Evolutionary conservation across 2,888 invertebrate genomes (phyloP).

Genomic region (Eubasilissa splendida): DNA sequence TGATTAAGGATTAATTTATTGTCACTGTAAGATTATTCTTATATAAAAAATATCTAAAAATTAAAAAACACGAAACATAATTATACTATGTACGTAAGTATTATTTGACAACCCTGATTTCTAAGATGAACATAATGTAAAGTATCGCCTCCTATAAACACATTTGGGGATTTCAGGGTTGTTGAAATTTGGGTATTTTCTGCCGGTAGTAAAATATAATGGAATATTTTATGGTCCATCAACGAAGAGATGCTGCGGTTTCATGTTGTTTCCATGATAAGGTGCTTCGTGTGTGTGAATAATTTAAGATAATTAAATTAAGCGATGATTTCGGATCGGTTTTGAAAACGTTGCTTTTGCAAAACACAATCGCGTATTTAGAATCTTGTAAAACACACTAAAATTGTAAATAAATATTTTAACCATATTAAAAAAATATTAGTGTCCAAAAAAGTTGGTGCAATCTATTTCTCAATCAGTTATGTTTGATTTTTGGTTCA

Average conservation of each 20-base stretch:
- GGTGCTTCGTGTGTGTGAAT: slow-evolving; percentile 31
- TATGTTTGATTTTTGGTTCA: too few species aligned
- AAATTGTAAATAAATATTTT: too few species aligned
- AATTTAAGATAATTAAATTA: slow-evolving; percentile 32
- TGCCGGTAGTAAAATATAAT: slow-evolving; percentile 48
- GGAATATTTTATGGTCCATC: slow-evolving; percentile 45
- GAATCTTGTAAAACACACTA: too few species aligned
- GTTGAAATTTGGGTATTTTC: slow-evolving; percentile 22
- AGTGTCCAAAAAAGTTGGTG: too few species aligned
- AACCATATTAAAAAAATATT: too few species aligned
- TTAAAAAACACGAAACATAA: too few species aligned
- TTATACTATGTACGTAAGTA: neutral
- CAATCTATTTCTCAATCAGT: too few species aligned
- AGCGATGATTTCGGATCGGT: slow-evolving; percentile 19
- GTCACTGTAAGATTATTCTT: too few species aligned
- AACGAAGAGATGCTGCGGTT: slow-evolving; percentile 30
- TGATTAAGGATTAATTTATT: too few species aligned
- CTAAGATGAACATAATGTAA: slow-evolving; percentile 42
- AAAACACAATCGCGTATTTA: neutral
- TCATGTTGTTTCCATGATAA: slow-evolving; percentile 24
- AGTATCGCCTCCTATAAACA: slow-evolving; percentile 33
- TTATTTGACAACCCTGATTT: neutral
- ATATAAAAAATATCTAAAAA: too few species aligned
- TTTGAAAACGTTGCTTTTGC: neutral
- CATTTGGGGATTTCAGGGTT: slow-evolving; percentile 37